Evolutionary conservation across 2,797 vertebrate species (phyloP), one percentile per base, ranked within the genome.

Genomic region (Eurystomus glaucurus): DNA sequence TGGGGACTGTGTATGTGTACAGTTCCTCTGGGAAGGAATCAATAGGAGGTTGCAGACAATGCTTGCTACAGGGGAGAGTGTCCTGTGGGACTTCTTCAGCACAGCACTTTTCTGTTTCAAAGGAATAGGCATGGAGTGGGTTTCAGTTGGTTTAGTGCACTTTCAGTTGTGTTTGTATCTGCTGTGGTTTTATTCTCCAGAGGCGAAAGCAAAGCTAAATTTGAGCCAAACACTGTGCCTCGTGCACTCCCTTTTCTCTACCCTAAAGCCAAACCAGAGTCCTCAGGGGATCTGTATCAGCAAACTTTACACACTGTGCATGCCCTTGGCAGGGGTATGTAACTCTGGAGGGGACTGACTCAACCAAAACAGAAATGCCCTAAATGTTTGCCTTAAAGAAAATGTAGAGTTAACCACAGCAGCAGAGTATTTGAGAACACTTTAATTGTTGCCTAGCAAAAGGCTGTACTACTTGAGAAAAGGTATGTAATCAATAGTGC

Each of bases 201-300:
- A 93, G 88, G 69, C 35, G 54, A 77, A 88, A 93, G 43, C 35
- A 90, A 97, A 97, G 85, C 76, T 95, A 82, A 85, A 78, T 90
- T 82, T 0, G 1, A 96, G 84, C 51, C 88, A 93, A 89, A 81
- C 28, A 62, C 5, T n/a, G 29, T 88, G 55, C 71, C 45, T 90
- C 3, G 0, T 79, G n/a, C 57, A 77, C 26, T 93, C 39, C 37
- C 55, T 83, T 29, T 94, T 96, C 74, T 93, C 15, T 1, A 74
- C 28, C 78, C 41, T 88, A 76, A 76, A 91, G 68, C 79, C 85
- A 90, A 88, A 87, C 13, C 33, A 93, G 31, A 71, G 14, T 29
- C 51, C 93, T 93, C 74, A 14, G 41, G 92, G 95, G 79, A 74
- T 68, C 15, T 21, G 16, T 74, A 55, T 87, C 52, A 33, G 65